Evolutionary conservation across 2,888 invertebrate genomes (phyloP).

Genomic region (Epirrhoe alternata): DNA sequence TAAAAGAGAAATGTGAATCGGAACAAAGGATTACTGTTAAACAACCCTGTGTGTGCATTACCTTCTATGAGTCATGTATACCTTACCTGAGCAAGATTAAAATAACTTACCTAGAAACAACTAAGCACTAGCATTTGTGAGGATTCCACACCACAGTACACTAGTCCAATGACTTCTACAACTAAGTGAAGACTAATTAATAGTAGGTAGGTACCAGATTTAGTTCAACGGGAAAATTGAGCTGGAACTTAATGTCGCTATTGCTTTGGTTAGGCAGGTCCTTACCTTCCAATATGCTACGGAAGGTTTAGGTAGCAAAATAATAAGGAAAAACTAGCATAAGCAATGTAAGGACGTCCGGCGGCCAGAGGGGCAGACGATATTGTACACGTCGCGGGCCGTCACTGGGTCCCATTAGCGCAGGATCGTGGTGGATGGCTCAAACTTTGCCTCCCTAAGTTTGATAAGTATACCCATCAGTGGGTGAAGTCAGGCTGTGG

Average conservation of each 20-base stretch:
- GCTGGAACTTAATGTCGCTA: neutral
- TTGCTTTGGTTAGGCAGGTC: neutral
- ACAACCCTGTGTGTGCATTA: slow-evolving; percentile 25
- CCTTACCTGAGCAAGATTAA: slow-evolving; percentile 15
- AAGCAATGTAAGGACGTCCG: too few species aligned
- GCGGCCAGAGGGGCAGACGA: too few species aligned
- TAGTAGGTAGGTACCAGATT: neutral
- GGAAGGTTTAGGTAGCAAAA: neutral
- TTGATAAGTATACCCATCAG: too few species aligned
- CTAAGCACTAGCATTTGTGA: slow-evolving; percentile 16
- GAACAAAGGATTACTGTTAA: slow-evolving; percentile 29
- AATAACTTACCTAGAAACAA: slow-evolving; percentile 15
- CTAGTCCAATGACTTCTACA: neutral
- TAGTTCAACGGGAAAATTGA: neutral
- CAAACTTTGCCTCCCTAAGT: too few species aligned
- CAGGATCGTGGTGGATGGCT: too few species aligned
- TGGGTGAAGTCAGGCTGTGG: too few species aligned
- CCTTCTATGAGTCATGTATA: slow-evolving; percentile 20
- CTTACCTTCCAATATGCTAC: neutral
- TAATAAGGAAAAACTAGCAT: neutral
- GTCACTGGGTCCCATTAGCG: too few species aligned
- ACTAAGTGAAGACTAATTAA: neutral
- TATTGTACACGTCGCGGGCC: too few species aligned
- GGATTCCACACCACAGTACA: slow-evolving; percentile 16
- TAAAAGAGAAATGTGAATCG: slow-evolving; percentile 5